Evolutionary conservation across 2,888 invertebrate genomes (phyloP), one percentile per base, ranked within the genome.

Genomic region (Eupsilia transversa): DNA sequence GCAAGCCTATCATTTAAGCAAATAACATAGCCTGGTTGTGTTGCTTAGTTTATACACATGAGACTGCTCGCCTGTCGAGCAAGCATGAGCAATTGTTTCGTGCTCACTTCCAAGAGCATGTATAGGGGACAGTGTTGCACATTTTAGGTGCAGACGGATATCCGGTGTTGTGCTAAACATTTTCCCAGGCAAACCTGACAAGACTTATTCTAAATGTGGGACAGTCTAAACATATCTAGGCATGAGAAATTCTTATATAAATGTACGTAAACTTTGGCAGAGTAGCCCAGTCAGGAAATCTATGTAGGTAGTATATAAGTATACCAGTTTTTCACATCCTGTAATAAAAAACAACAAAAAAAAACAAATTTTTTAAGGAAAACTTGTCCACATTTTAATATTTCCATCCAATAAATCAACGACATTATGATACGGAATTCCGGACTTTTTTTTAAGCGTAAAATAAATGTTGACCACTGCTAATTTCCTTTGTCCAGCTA

Each of bases 71-170:
- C 4, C 54, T 59, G 54, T 61, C 49, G 35, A 35, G 57, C 54
- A 49, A 64, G 57, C 76, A 81, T 81, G 81, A 68, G 57, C 27
- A 56, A 79, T 77, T 52, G 63, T 66, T 59, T 71, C 38, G 1
- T 27, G 33, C 12, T 49, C 70, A 27, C 38, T 38, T 57, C 27
- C 35, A 61, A 4, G 27, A 33, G 23, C 30, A 1, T 49, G 27
- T 23, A n/a, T n/a, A 27, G 6, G n/a, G 17, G 54, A 65, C 30
- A 33, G 30, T 41, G n/a, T 38, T 74, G 46, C 57, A n/a, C n/a
- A 66, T 49, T 80, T 66, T 33, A 52, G n/a, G n/a, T 35, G 20
- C 17, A 33, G 23, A 59, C 10, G 41, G 14, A n/a, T 27, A 52
- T 33, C 6, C 35, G 14, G 20, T 14, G 27, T 43, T 35, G 10